Evolutionary conservation across 1,140 invertebrate genomes (phyloP), one percentile per base, ranked within the genome.

Genomic region (Lepidotrigona ventralis): DNA sequence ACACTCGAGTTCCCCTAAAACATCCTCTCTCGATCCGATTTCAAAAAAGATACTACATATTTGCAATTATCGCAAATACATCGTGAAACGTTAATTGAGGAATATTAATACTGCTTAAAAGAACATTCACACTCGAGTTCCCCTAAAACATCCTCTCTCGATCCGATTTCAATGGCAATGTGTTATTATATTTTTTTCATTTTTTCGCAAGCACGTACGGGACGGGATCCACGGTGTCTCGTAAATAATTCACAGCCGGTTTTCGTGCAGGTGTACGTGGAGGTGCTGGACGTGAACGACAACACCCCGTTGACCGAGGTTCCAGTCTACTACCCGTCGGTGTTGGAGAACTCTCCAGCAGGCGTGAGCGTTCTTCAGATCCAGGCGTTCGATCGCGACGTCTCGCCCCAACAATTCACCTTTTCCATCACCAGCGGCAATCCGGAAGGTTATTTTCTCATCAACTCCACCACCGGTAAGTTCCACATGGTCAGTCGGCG

Each of bases 281-380:
- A 97, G 90, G 96, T 99, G 71, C 93, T 96, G 68, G 98, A 99
- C 93, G 97, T 97, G 90, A 99, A 99, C 94, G 98, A 99, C 94
- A 98, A 99, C 94, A 96, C 96, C 33, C 98, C 99, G 29, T 94
- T 98, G 93, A 98, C 98, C 54, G 95, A 96, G 77, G 95, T 96
- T 79, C 97, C 98, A 2, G 96, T 98, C 64, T 99, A 99, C 94
- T 96, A 97, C 91, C 96, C 97, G 2, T 95, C 95, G 23, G 96
- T 99, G 58, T 91, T 95, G 17, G 99, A 99, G 95, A 98, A 98
- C 93, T 97, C 97, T 84, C 94, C 96, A 1, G 95, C 95, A 56
- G 97, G 97, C 72, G 96, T 96, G 69, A 95, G 95, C 68, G 96
- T 99, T 15, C 94, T 98, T 5, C 95, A 97, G 91, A 95, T 99